Evolutionary conservation across 2,797 vertebrate species (phyloP), one percentile per base, ranked within the genome.

Genomic region (Limosa lapponica): DNA sequence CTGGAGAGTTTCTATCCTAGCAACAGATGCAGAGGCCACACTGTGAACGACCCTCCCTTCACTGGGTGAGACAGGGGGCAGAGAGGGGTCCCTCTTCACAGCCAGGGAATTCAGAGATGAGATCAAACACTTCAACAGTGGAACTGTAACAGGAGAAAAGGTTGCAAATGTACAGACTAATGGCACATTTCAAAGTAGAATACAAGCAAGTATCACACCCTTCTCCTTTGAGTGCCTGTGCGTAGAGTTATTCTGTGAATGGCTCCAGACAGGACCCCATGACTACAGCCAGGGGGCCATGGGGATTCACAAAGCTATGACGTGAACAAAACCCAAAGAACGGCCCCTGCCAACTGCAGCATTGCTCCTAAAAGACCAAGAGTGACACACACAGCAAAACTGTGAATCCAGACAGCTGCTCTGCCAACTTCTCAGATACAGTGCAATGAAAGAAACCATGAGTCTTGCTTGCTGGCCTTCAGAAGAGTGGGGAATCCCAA

Each of bases 241-340:
- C 0, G 0, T 39, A 39, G 7, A n/a, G 22, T 28, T 48, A 8
- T 19, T 34, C 43, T 84, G n/a, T n/a, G 41, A 73, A 37, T 0
- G 4, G 44, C 8, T 41, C 18, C 80, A 84, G 28, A 44, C 41
- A 41, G 17, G 13, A 57, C 13, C 5, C 23, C 0, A 0, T 25
- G n/a, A n/a, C 36, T 55, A 44, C 24, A 52, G 36, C 19, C 30
- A 16, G 11, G 23, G 11, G 19, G 8, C 5, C 30, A 36, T 3
- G 22, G 13, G 5, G 37, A 14, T 34, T 52, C 49, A 36, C 57
- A 71, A 81, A 84, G 36, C 9, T 3, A 44, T 12, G 22, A 48
- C 0, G 0, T 2, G 49, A 79, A 48, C 9, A 27, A 73, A 90
- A 72, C 10, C 5, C 0, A 0, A 87, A 87, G 59, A 30, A 87